A percentile compares a stretch with the other conserved stretches of the same genome.
Evolutionary conservation across 2,797 vertebrate genomes (phyloP).

Genomic region (Myiothlypis coronata): DNA sequence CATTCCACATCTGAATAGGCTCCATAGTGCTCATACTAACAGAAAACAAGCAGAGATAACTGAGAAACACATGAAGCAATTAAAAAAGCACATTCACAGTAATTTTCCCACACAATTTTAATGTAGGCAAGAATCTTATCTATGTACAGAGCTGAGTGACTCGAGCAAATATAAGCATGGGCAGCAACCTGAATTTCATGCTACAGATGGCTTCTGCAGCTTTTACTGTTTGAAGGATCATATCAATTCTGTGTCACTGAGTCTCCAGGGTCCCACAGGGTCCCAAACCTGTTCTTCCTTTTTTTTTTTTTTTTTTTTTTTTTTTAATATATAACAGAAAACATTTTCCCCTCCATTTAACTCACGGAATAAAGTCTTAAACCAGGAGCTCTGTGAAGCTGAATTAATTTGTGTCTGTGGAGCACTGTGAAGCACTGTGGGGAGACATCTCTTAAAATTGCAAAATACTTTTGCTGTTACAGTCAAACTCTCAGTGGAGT

Average conservation of each 20-base stretch:
- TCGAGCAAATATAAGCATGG: background rate
- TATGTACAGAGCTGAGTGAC: background rate
- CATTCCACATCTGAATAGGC: background rate
- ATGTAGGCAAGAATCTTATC: background rate
- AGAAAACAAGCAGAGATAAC: background rate
- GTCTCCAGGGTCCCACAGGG: background rate
- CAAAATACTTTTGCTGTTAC: conserved; percentile 8
- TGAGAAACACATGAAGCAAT: background rate
- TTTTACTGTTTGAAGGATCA: background rate
- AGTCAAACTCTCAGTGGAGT: background rate
- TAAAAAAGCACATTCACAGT: background rate
- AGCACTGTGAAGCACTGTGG: background rate
- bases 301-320: no score
- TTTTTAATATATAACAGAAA: background rate
- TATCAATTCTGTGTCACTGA: background rate
- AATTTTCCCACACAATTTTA: background rate
- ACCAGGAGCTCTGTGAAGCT: background rate
- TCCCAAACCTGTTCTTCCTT: background rate
- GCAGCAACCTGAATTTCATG: background rate
- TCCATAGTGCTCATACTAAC: background rate
- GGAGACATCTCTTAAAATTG: conserved; percentile 11
- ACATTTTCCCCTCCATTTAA: conserved; percentile 10
- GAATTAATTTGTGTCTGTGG: conserved; percentile 24
- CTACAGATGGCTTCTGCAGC: background rate
- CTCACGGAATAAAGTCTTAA: background rate